A percentile compares a stretch with the other conserved stretches of the same genome.
Evolutionary conservation across 2,797 vertebrate species (phyloP).

Genomic region (Channa striata): DNA sequence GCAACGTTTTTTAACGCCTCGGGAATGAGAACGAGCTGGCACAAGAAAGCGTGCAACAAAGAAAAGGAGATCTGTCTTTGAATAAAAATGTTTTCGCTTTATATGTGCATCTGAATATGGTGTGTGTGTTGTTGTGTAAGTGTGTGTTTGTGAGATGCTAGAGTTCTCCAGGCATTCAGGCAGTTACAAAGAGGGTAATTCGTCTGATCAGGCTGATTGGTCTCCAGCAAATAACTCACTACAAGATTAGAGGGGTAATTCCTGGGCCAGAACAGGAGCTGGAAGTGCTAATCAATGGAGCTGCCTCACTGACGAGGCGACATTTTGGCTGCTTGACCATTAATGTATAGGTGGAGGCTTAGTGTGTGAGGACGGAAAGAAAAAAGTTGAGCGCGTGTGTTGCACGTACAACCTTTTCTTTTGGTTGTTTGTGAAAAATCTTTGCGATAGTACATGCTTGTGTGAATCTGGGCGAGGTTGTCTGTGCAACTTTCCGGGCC

Average conservation of each 20-base stretch:
- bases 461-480: neutral
- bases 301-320: slow-evolving; percentile 79
- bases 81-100: neutral
- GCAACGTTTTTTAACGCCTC: too few relatives aligned
- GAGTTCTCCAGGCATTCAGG: slow-evolving; percentile 67
- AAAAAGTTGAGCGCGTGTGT: slow-evolving; percentile 1
- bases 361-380: slow-evolving; percentile 13
- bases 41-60: neutral
- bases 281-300: slow-evolving; percentile 86
- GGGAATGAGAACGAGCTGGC: too few relatives aligned
- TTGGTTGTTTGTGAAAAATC: neutral
- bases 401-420: neutral
- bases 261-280: slow-evolving; percentile 82
- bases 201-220: slow-evolving; percentile 83
- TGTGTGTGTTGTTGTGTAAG: slow-evolving; percentile 18
- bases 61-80: neutral
- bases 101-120: slow-evolving; percentile 12
- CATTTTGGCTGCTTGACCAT: slow-evolving; percentile 85
- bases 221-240: slow-evolving; percentile 83
- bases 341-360: slow-evolving; percentile 65
- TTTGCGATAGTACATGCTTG: neutral
- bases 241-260: slow-evolving; percentile 86
- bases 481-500: slow-evolving; percentile 54
- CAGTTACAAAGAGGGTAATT: slow-evolving; percentile 76
- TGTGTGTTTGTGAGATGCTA: slow-evolving; percentile 48